Base-by-base conservation (phyloP, 2,888 invertebrate genomes). In the Anaspis maculata region DNA sequence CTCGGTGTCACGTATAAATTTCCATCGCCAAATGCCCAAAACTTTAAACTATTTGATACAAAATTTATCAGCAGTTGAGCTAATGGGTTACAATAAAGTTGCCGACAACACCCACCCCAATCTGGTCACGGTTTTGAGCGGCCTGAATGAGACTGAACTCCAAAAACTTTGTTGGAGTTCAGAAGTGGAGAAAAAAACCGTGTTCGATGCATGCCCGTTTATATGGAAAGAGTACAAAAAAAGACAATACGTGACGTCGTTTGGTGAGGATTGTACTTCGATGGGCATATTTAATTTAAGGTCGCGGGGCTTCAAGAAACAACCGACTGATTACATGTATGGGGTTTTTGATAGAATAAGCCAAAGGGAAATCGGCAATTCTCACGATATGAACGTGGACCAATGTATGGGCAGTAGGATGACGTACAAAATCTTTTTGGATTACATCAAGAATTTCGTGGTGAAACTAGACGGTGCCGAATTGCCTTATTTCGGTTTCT, bases 51-150 rank as follows among this genome's bases (percentile, higher is more conserved):
- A 71, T 46, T 66, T 89, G 30, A 12, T 32, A 12, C 67, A 72
- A 36, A 41, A 57, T 27, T 66, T 84, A 39, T 72, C 73, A 9
- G 80, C 81, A 22, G 72, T 86, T 30, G 89, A 89, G 57, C 70
- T 95, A 57, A 63, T 82, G 45, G 95, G 94, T 3, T 92, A 89
- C 62, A 91, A 87, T 58, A 95, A 94, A 72, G 84, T 95, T 5
- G 95, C 80, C 2, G 94, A 94, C 62, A 95, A 94, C 61, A 94
- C 94, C 0, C 92, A 86, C 59, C 90, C 91, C 1, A 95, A 95
- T 62, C 61, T 95, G 37, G 75, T 85, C 4, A 85, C 94, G 0
- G 73, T 88, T 41, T 66, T 92, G 7, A 76, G 79, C 2, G 92
- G 92, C 0, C 58, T 79, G 25, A 74, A 72, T 24, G 76, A 76